These are phyloP conservation scores for Cottoperca gobio DNA, from an alignment of 2,797 vertebrate genomes.

Conservation along the genomic window DNA sequence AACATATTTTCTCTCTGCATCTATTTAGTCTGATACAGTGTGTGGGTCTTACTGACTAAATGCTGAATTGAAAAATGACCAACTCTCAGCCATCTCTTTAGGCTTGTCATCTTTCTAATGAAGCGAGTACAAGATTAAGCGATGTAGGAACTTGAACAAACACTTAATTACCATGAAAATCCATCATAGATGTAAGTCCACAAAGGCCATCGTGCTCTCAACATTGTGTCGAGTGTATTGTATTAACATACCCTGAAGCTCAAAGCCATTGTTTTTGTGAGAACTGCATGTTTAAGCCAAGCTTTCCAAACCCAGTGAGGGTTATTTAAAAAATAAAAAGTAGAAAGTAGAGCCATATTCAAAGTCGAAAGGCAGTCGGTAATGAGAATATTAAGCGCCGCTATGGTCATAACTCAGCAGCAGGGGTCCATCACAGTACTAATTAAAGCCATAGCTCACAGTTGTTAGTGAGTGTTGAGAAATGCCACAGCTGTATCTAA, in stretches of 20 bases:
- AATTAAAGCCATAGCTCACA: constrained; percentile 53
- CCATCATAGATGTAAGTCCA: constrained; percentile 1
- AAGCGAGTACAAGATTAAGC: constrained; percentile 18
- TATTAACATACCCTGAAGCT: constrained; percentile 5
- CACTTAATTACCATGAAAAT: constrained; percentile 24
- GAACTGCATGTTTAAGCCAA: neutral
- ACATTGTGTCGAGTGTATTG: neutral
- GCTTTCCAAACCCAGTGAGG: neutral
- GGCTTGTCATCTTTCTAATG: constrained; percentile 35
- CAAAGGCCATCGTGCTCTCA: constrained; percentile 1
- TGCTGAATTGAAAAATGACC: constrained; percentile 14
- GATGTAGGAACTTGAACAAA: constrained; percentile 1
- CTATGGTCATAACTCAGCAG: constrained; percentile 51
- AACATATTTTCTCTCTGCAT: constrained; percentile 12
- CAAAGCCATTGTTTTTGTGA: constrained; percentile 9
- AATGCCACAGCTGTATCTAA: constrained; percentile 29
- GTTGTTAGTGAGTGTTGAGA: constrained; percentile 41
- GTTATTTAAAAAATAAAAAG: constrained; percentile 30
- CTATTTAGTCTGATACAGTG: constrained; percentile 13
- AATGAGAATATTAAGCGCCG: constrained; percentile 50
- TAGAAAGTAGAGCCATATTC: constrained; percentile 15
- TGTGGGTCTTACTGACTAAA: constrained; percentile 9
- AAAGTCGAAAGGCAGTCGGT: constrained; percentile 23
- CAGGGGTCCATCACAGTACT: constrained; percentile 52
- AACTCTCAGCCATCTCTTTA: constrained; percentile 13